Evolutionary conservation across 53 echinoderm and acorn worm species (phyloP), one percentile per base, ranked within the genome.

Genomic region (Echinometra lucunter): DNA sequence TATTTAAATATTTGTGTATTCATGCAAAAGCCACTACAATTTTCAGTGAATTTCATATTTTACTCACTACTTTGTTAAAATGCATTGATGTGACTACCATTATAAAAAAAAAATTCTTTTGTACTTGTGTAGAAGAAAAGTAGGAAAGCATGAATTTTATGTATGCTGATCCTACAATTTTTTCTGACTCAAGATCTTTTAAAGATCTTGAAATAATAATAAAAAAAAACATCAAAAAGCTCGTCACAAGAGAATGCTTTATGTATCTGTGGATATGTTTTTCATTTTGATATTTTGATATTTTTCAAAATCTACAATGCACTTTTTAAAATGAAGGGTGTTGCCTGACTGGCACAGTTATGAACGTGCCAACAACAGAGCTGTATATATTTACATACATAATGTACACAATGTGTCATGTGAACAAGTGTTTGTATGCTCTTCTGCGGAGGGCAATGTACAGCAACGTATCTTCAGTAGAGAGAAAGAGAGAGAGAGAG

Each of bases 1-100:
- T 83, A 94, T 94, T 94, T 94, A 82, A 85, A 94, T 66, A 58
- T 49, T 93, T 94, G 94, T 94, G 94, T 94, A 94, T 94, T 94
- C 94, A 82, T 83, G 85, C 38, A 83, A 94, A 94, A 42, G 82
- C 60, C 58, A 83, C 23, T 56, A 49, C 37, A 47, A 74, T 83
- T 85, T 94, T 83, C 28, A 56, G 49, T 92, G 85, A 55, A 83
- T 82, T 83, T 66, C 82, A 58, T 60, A 58, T 94, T 83, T 83
- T 94, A 94, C 83, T 63, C 94, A 94, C 45, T 94, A 60, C 23
- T 42, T 83, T 94, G 94, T 94, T n/a, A 85, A 63, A 85, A 60
- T 83, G 82, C 92, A 94, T 83, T 94, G 94, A 44, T 94, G 94
- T 94, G 94, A 94, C 27, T 60, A 57, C 85, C 66, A 92, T 92